Evolutionary conservation across 2,797 vertebrate species (phyloP), one percentile per base, ranked within the genome.

Genomic region (Chelmon rostratus): DNA sequence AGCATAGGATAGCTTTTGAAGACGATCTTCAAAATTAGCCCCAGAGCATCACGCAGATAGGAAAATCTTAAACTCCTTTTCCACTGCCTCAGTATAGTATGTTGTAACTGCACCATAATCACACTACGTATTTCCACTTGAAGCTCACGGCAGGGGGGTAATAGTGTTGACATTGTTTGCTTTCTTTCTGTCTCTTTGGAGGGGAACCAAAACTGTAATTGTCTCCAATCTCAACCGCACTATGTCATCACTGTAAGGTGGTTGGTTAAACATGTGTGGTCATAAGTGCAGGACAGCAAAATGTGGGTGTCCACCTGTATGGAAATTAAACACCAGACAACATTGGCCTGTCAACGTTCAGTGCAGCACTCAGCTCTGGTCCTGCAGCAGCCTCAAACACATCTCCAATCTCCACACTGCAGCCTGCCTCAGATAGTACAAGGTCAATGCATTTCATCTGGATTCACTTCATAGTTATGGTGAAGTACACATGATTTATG

Each of bases 251-350:
- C 16, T 18, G 19, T 47, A 21, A 2, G 59, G 42, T 44, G 52
- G 57, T 0, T 23, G 67, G 63, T 40, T 46, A 75, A 66, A 66
- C 73, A 13, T n/a, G 47, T 33, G 40, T 3, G 25, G 59, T 69
- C 68, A 52, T n/a, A 70, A 66, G 38, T 16, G 40, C 50, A 46
- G 67, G n/a, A n/a, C 56, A 49, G 71, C 13, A 11, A 19, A 49
- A 49, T 12, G 25, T 3, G 10, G 56, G 8, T 63, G 63, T 28
- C 63, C 54, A 18, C 35, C n/a, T 47, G 56, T 56, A 59, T 63
- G 40, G 47, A 74, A 74, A 68, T 79, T 18, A 12, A 47, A 50
- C 33, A 69, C 19, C 33, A 31, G 46, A 69, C 67, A 79, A 87
- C 68, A 84, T 75, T 12, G 16, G 61, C 0, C 35, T 6, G 42